Evolutionary conservation across 1,140 invertebrate genomes (phyloP).

Genomic region (Chlorops oryzae): DNA sequence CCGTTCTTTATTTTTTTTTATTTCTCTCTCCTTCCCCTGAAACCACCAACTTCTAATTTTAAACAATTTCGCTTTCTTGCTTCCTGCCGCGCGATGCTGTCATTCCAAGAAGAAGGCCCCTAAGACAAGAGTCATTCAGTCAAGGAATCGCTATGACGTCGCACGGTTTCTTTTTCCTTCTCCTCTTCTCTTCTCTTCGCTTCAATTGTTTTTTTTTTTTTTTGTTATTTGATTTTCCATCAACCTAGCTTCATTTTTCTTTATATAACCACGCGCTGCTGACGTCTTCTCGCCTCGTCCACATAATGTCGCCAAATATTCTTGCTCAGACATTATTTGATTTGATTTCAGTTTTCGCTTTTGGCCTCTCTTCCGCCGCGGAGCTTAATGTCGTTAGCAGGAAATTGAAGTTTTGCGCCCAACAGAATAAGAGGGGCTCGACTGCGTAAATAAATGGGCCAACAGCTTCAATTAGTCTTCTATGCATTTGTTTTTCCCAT

Average conservation of each 20-base stretch:
- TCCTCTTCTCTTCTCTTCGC: slow-evolving; percentile 8
- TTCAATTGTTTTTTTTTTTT: not conserved
- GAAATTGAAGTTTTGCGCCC: too few species aligned
- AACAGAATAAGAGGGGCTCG: too few species aligned
- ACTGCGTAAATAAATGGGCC: not conserved
- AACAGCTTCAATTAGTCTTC: slow-evolving; percentile 16
- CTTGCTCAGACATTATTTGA: slow-evolving; percentile 38
- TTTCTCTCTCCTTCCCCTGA: too few species aligned
- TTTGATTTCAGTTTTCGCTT: slow-evolving; percentile 38
- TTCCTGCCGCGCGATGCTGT: too few species aligned
- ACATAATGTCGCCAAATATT: slow-evolving; percentile 37
- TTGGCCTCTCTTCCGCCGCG: not conserved
- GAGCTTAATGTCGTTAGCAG: too few species aligned
- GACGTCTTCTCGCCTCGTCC: slow-evolving; percentile 18
- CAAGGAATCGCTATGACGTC: too few species aligned
- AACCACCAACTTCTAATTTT: too few species aligned
- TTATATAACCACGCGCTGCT: slow-evolving; percentile 6
- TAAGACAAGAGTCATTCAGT: too few species aligned
- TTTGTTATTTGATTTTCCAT: slow-evolving; percentile 1
- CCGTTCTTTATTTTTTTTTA: too few species aligned
- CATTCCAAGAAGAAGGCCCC: too few species aligned
- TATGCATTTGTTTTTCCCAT: not conserved
- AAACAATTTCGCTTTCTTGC: too few species aligned
- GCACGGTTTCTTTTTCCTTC: too few species aligned
- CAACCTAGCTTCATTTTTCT: slow-evolving; percentile 14